These are phyloP conservation scores for Seira sanloemensis DNA, from an alignment of 2,888 invertebrate genomes.

Conservation along the genomic window DNA sequence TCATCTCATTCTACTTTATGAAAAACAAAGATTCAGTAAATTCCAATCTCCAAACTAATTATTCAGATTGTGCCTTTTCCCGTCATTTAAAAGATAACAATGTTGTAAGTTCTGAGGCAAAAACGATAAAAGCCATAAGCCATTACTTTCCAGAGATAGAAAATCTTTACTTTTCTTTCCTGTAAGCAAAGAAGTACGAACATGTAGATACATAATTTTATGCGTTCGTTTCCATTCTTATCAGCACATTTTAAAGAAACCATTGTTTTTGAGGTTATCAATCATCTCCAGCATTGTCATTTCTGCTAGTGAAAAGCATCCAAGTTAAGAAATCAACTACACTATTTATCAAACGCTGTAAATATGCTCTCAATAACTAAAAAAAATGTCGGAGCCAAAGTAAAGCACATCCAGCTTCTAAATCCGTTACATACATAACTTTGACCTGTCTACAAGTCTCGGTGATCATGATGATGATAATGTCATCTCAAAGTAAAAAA, in stretches of 20 bases:
- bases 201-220: no score
- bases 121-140: no score
- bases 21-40: no score
- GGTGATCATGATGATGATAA: constrained; percentile 16
- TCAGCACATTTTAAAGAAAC: background rate
- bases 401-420: background rate
- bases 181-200: no score
- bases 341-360: background rate
- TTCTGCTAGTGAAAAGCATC: background rate
- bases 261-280: constrained; percentile 5
- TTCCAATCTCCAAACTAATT: no score
- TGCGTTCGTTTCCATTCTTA: no score
- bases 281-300: background rate
- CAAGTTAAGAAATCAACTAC: background rate
- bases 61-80: no score
- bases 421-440: background rate
- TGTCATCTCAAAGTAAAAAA: background rate
- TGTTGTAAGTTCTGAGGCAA: no score
- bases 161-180: constrained; percentile 28
- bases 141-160: constrained; percentile 35
- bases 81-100: no score
- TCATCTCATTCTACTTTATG: no score
- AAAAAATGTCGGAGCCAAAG: background rate
- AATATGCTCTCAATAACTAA: background rate
- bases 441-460: background rate